phyloP scores from a whole-genome alignment of 2,888 invertebrate species.

The Phytoseiulus persimilis region DNA sequence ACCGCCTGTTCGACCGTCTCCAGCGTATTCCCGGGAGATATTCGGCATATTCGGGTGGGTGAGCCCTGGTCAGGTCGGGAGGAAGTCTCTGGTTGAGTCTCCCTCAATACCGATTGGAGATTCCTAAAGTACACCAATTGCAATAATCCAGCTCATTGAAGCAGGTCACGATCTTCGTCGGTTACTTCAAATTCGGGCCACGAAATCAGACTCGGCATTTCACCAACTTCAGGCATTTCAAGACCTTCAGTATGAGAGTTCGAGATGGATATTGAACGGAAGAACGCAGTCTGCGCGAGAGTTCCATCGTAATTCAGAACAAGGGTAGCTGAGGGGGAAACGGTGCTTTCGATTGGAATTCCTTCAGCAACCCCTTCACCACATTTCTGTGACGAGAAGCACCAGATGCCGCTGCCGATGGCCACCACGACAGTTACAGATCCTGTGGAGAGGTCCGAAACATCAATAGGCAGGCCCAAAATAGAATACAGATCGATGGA shows the following conservation, averaged over 20 bases:
- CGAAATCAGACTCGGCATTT: background rate
- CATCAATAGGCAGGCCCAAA: background rate
- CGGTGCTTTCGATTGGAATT: background rate
- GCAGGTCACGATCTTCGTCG: background rate
- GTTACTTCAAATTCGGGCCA: background rate
- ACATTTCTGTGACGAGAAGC: background rate
- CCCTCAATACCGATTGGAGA: background rate
- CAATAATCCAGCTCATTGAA: background rate
- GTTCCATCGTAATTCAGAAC: background rate
- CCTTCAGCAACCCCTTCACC: background rate
- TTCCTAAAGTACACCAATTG: background rate
- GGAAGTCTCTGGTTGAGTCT: background rate
- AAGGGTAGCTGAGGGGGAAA: background rate
- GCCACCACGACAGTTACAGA: background rate
- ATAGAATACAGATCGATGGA: too few species aligned
- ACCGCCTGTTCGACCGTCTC: too few species aligned
- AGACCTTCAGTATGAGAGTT: background rate
- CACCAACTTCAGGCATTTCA: background rate
- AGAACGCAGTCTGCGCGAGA: background rate
- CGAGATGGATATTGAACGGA: background rate
- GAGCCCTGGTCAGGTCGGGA: background rate
- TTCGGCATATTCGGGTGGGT: too few species aligned
- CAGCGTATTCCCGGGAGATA: too few species aligned
- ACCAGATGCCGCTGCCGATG: background rate
- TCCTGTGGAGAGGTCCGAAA: background rate